phyloP scores from a whole-genome alignment of 1,140 invertebrate genomes.

The Microplitis demolitor region DNA sequence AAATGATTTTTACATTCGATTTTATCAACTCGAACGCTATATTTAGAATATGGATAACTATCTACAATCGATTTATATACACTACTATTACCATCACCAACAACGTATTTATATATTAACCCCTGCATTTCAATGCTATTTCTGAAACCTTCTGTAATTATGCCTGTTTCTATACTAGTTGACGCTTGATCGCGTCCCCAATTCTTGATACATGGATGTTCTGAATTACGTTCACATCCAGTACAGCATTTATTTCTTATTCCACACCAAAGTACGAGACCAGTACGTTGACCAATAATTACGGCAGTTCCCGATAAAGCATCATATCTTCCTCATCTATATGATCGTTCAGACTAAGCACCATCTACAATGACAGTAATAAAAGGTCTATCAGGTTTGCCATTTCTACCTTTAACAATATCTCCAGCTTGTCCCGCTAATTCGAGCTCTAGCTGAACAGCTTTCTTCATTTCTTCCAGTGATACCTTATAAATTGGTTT shows the following conservation, averaged over 20 bases:
- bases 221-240: conserved; percentile 37
- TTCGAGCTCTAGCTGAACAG: conserved; percentile 1
- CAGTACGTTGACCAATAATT: conserved; percentile 42
- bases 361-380: conserved; percentile 31
- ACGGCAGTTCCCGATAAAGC: conserved; percentile 40
- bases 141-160: conserved; percentile 50
- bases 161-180: conserved; percentile 52
- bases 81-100: conserved; percentile 48
- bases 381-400: too few species aligned
- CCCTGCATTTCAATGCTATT: conserved; percentile 39
- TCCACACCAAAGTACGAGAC: conserved; percentile 44
- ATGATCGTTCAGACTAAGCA: conserved; percentile 42
- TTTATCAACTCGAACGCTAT: conserved; percentile 35
- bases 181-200: conserved; percentile 36
- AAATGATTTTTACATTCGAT: conserved; percentile 38
- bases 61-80: conserved; percentile 31
- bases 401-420: conserved; percentile 14
- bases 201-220: conserved; percentile 45
- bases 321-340: conserved; percentile 40
- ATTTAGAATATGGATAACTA: conserved; percentile 31
- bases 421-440: conserved; percentile 23
- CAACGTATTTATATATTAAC: conserved; percentile 41
- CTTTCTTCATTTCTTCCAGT: conserved; percentile 19
- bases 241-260: conserved; percentile 45
- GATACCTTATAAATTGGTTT: not conserved